Conservation (phyloP, 2,888 invertebrate genomes). For the Phengaris arion region DNA sequence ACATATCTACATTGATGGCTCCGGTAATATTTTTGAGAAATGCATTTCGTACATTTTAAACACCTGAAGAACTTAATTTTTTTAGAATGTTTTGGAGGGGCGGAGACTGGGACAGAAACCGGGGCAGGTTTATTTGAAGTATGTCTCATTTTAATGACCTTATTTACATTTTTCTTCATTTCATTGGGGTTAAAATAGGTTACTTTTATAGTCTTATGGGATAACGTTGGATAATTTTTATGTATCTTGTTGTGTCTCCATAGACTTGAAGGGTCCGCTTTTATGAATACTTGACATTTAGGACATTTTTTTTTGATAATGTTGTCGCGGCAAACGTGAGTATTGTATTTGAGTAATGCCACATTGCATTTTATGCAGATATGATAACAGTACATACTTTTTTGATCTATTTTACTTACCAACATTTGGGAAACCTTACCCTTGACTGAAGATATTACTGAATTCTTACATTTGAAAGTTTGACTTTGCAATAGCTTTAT, state of each 20-base stretch:
- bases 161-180: not conserved
- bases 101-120: not conserved
- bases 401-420: not conserved
- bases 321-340: constrained; percentile 30
- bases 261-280: not conserved
- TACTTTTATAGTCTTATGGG: constrained; percentile 29
- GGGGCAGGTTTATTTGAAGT: not conserved
- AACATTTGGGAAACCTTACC: not conserved
- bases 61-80: not conserved
- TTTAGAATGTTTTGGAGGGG: not conserved
- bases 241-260: constrained; percentile 32
- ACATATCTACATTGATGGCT: not conserved
- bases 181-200: constrained; percentile 28
- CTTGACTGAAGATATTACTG: not conserved
- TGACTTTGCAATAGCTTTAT: not conserved
- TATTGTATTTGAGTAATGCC: not conserved
- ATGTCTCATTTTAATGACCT: not conserved
- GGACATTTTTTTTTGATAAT: constrained; percentile 32
- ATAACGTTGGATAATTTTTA: constrained; percentile 33
- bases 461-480: not conserved
- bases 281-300: constrained; percentile 34
- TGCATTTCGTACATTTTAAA: not conserved
- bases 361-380: constrained; percentile 35
- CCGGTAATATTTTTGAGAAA: not conserved
- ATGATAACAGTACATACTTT: constrained; percentile 31